Conservation (phyloP, 2,888 invertebrate species). For the Drosophila neoperkinsi region DNA sequence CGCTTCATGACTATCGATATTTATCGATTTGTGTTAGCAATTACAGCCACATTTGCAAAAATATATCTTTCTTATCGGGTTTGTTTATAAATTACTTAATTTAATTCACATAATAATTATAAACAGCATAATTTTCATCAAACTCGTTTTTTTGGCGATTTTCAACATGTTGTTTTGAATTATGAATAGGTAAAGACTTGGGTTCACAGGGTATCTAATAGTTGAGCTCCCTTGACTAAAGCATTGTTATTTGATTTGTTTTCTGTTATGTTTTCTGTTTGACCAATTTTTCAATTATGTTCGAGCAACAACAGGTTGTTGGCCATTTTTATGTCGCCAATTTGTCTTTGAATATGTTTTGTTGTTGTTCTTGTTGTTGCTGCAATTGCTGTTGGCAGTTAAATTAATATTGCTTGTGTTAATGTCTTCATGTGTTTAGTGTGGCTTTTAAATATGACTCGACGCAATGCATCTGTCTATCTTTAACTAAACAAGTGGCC, state of each 20-base stretch:
- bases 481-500: not conserved
- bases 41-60: not conserved
- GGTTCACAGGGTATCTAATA: not conserved
- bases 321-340: conserved; percentile 71
- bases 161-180: not conserved
- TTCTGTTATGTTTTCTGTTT: conserved; percentile 34
- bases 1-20: not conserved
- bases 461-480: conserved; percentile 12
- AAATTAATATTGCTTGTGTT: conserved; percentile 59
- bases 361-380: conserved; percentile 4
- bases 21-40: not conserved
- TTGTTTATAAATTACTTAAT: not conserved
- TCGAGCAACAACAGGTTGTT: conserved; percentile 61
- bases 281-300: conserved; percentile 75
- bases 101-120: not conserved
- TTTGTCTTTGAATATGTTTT: conserved; percentile 59
- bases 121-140: not conserved
- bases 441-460: conserved; percentile 55
- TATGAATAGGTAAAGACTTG: not conserved
- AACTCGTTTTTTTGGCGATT: not conserved
- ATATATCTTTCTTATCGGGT: not conserved
- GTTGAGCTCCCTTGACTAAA: not conserved
- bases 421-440: conserved; percentile 64
- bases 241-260: not conserved
- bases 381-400: conserved; percentile 32